Conservation (phyloP, 2,113 vertebrate species). For the Trichechus manatus region DNA sequence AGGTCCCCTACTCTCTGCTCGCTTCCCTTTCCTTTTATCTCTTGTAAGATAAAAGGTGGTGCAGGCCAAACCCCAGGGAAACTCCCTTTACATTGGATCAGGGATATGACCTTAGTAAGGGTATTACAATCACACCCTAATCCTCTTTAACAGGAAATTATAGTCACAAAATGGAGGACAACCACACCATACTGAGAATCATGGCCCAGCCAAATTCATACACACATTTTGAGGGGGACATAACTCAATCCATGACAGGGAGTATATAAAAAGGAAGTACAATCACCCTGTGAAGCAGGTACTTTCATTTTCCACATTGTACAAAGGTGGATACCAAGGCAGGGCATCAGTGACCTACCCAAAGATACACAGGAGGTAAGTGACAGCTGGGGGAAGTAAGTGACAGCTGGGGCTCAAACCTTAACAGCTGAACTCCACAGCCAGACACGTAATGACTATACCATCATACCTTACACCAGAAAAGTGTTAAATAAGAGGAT, state of each 20-base stretch:
- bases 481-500: not conserved
- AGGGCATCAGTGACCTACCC: not conserved
- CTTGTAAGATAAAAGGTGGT: not conserved
- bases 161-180: too few relatives aligned
- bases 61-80: too few relatives aligned
- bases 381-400: not conserved
- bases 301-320: not conserved
- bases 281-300: not conserved
- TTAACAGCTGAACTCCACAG: not conserved
- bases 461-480: not conserved
- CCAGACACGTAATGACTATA: accelerated
- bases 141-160: too few relatives aligned
- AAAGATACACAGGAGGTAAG: not conserved
- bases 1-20: too few relatives aligned
- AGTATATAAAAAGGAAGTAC: not conserved
- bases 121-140: too few relatives aligned
- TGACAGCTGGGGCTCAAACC: not conserved
- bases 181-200: too few relatives aligned
- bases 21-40: too few relatives aligned
- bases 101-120: too few relatives aligned
- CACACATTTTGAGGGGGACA: too few relatives aligned
- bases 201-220: too few relatives aligned
- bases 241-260: too few relatives aligned
- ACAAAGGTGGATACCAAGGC: not conserved
- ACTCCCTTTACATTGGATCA: too few relatives aligned